These are phyloP conservation scores for Hybos culiciformis DNA, from an alignment of 2,888 invertebrate species.

Conservation along the genomic window DNA sequence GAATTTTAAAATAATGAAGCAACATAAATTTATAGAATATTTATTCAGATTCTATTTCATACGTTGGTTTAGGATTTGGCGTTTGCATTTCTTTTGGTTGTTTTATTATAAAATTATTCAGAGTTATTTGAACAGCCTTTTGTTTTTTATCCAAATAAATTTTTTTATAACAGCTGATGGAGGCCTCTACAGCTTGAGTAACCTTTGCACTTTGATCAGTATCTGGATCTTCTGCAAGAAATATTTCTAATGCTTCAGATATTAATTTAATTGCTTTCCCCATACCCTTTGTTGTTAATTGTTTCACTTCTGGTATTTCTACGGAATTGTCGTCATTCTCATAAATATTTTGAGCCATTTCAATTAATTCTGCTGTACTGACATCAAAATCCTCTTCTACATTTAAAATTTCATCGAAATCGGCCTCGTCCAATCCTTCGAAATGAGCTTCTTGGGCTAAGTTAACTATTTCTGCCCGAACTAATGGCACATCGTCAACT, in stretches of 20 bases:
- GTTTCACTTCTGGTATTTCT: not conserved
- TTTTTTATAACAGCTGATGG: not conserved
- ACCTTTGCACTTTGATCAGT: not conserved
- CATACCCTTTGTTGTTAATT: constrained; percentile 1
- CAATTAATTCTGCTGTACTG: not conserved
- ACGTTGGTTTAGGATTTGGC: not conserved
- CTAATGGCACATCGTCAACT: not conserved
- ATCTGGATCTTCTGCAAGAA: not conserved
- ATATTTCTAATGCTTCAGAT: not conserved
- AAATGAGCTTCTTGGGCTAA: not conserved
- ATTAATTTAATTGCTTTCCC: not conserved
- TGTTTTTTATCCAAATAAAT: not conserved
- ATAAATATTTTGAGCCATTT: not conserved
- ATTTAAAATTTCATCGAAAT: not conserved
- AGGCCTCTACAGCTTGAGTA: not conserved
- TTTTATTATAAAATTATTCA: not conserved
- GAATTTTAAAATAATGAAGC: not conserved
- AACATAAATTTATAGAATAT: not conserved
- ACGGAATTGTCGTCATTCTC: not conserved
- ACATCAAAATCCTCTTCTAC: not conserved
- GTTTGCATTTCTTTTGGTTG: not conserved
- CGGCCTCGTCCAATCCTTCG: not conserved
- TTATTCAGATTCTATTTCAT: not conserved
- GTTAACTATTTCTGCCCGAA: not conserved
- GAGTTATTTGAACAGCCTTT: not conserved